Base-by-base conservation (phyloP, 2,113 vertebrate species). In the Aspiorhynchus laticeps region DNA sequence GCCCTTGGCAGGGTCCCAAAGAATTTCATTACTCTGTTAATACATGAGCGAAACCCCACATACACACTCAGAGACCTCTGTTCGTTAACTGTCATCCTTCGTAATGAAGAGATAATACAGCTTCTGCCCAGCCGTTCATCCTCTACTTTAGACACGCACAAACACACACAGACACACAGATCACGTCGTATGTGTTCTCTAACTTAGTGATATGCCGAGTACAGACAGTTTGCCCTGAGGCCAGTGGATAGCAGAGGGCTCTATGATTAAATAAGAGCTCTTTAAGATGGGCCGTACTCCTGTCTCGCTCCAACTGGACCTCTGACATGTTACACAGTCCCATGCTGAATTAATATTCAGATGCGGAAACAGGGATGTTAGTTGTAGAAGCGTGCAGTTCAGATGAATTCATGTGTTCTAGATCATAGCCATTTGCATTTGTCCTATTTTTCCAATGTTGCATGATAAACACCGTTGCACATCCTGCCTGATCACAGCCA, bases 81-180 rank as follows among this genome's bases (percentile, higher is more conserved):
- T 88, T 87, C 38, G 53, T 85, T 89, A 87, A 38, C 28, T 81
- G 81, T 80, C 85, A 85, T 46, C 19, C 38, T 38, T 26, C 43
- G 0, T 89, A 87, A 87, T 84, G 59, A 82, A 85, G 81, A 81
- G 82, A 67, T 83, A 51, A 77, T 38, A 46, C 31, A 15, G 31
- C 19, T 83, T 65, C 77, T 84, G 24, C 14, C 36, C 63, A 63
- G 63, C 80, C 11, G 6, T 21, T 71, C 63, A 83, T 71, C 63
- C 46, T 71, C 26, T 71, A 48, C 36, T 71, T 67, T 33, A 86
- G 41, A 78, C 38, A 36, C 5, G 21, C 51, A 76, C 83, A 76
- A 24, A 61, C 31, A 76, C 73, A 85, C 73, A 67, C 41, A 69
- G 8, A 31, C 63, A 73, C 48, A 84, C 56, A 46, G 46, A 78